phyloP scores from a whole-genome alignment of 2,113 vertebrate genomes.

The Mus musculus region GRCm39 chr5:111958501-111959000 shows the following conservation, averaged over 20 bases:
- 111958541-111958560: slow-evolving; percentile 15
- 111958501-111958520: slow-evolving; percentile 27
- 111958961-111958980: background rate
- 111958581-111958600: background rate
- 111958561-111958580: slow-evolving; percentile 39
- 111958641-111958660: background rate
- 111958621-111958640: background rate
- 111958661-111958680: background rate
- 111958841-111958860: background rate
- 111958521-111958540: slow-evolving; percentile 11
- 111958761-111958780: background rate
- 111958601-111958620: background rate
- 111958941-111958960: background rate
- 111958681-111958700: rapidly evolving
- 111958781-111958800: background rate
- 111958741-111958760: rapidly evolving
- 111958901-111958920: no score
- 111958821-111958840: background rate
- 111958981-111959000: background rate
- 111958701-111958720: background rate
- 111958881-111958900: no score
- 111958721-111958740: background rate
- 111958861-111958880: background rate
- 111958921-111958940: background rate
- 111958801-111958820: background rate